Base-by-base conservation (phyloP, 2,888 invertebrate genomes). In the Drosophila cracens region DNA sequence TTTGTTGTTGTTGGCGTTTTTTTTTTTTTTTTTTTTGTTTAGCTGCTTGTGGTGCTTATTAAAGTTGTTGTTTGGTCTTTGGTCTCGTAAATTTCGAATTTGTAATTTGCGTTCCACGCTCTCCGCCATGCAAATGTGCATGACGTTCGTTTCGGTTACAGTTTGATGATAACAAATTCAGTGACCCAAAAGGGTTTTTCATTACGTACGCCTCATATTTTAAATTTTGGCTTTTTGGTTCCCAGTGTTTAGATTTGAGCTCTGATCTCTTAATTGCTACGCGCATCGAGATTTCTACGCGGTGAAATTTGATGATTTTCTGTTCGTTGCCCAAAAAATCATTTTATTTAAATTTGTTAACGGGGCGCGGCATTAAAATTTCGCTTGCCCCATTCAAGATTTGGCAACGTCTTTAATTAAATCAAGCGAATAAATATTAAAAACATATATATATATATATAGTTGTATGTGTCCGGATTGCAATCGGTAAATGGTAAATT, bases 141-240 rank as follows among this genome's bases (percentile, higher is more conserved):
- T 86, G 89, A 87, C 79, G 89, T 76, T 85, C 89, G 87, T 67
- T 83, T 90, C 84, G 89, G 83, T 83, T 90, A 89, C 79, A 89
- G 83, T 89, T 83, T 85, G 80, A 82, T 86, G 87, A 82, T 82
- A 86, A 82, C 79, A 86, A 81, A 89, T 86, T 83, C 82, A 77
- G 85, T 89, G 90, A 89, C 89, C 90, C 78, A 89, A 77, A 89
- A 89, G 76, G 81, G 77, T 67, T 77, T 57, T 56, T 74, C 85
- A 81, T 83, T 83, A 80, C 77, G 72, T 68, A 80, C 83, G 88
- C 81, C 72, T 82, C 81, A 82, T 80, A 72, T 83, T 86, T 82
- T 82, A 65, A 43, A 31, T 21, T 31, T 67, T 48, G 31, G 29
- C 33, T 53, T 72, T 56, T 70, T 80, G 72, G 79, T 79, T 80